Base-by-base conservation (phyloP, 2,888 invertebrate genomes). In the Gerris lacustris region DNA sequence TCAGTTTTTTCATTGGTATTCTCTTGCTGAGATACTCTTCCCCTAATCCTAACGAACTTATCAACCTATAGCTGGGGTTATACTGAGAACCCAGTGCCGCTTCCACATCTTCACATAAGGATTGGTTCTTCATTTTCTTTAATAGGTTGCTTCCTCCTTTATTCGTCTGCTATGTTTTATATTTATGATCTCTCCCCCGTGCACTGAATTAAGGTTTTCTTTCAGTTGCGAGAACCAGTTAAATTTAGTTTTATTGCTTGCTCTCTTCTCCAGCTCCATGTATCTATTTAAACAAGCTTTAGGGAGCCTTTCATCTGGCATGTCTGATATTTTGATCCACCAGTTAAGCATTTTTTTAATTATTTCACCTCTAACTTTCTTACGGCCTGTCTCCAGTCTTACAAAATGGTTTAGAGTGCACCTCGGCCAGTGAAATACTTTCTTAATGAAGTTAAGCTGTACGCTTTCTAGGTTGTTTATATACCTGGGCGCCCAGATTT, bases 401-500 rank as follows among this genome's bases (percentile, higher is more conserved):
- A 55, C 11, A 55, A 55, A 55, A 55, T 55, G 55, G 55, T 55
- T 9, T 55, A 5, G 55, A 2, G 55, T 55, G 55, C 55, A 55
- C 11, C 55, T 9, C 9, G 55, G 55, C 55, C 2, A 55, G 9
- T 11, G 55, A 55, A 55, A 15, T 55, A 55, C 11, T 55, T 9
- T 11, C 15, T 55, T 55, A 15, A 55, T 55, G 55, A 55, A 55
- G 9, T 55, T 55, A 11, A 15, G 15, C 15, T 55, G 55, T 11
- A 55, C 55, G 15, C 11, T 55, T 15, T 55, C 55, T 11, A 55
- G 55, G 15, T 9, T 9, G 11, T 55, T 9, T 11, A 55, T 55
- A 55, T 55, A 55, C 15, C 55, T 55, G 55, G 55, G 55, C 55
- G 55, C 55, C 55, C 55, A 55, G 55, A 55, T 55, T 55, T 55